Evolutionary conservation across 2,113 vertebrate genomes (phyloP).

Genomic region (Panthera tigris): DNA sequence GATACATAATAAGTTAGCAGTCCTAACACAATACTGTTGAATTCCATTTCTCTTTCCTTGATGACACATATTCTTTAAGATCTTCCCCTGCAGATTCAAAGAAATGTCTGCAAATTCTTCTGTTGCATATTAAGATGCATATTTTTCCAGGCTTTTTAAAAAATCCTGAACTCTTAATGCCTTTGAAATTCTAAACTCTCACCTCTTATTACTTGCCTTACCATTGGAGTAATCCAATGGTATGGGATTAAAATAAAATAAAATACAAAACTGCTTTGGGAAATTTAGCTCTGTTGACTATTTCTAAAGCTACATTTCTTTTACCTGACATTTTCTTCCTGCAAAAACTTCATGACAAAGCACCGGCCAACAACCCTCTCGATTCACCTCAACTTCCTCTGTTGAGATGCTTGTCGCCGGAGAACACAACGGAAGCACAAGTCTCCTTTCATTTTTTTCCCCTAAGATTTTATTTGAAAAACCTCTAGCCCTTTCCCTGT

Average conservation of each 20-base stretch:
- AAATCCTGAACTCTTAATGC: not conserved
- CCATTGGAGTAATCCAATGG: not conserved
- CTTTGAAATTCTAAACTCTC: not conserved
- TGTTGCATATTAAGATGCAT: not conserved
- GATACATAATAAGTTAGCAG: not conserved
- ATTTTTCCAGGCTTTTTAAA: not conserved
- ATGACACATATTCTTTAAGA: not conserved
- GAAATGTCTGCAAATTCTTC: not conserved
- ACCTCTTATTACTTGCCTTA: not conserved
- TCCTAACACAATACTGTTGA: not conserved
- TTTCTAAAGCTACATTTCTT: not conserved
- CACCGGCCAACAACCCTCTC: not conserved
- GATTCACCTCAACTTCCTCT: not conserved
- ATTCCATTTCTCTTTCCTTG: not conserved
- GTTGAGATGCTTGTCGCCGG: accelerated
- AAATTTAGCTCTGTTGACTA: not conserved
- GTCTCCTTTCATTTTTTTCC: not conserved
- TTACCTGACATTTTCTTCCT: not conserved
- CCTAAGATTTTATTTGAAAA: not conserved
- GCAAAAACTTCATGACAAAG: not conserved
- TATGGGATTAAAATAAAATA: conserved; percentile 15
- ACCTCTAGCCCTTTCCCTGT: not conserved
- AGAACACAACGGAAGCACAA: not conserved
- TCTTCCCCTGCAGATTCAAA: not conserved
- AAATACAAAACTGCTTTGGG: not conserved